Base-by-base conservation (phyloP, 2,888 invertebrate genomes). In the Rhagonycha fulva region DNA sequence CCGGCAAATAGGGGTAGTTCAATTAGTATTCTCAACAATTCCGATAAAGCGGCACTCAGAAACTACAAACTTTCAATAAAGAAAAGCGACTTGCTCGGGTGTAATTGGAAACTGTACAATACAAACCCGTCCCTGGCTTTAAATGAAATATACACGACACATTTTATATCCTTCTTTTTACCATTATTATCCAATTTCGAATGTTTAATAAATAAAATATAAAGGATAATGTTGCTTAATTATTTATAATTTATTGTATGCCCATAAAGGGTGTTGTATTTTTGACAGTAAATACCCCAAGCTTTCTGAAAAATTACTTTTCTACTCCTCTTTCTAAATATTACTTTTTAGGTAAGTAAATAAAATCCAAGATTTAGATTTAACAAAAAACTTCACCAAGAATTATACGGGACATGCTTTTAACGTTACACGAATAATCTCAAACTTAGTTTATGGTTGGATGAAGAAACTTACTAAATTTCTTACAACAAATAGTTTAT, bases 1-100 rank as follows among this genome's bases (percentile, higher is more conserved):
- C 74, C 67, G 74, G 77, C 74, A 77, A 77, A 77, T 75, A 77
- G 77, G 74, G 70, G 74, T 74, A 70, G 77, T 75, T 77, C 72
- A 70, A 72, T 74, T 73, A 62, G 63, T 66, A 30, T 24, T 9
- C 26, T 11, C 0, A 68, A 32, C 47, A 9, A 67, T 76, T 14
- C 28, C 14, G 68, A 19, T 63, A 26, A 28, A 71, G 76, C 76
- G 76, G 76, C 30, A 14, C 14, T 62, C 32, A 73, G 19, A 63
- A 26, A 62, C 30, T 47, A 28, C 14, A 70, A 70, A 73, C 70
- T 76, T 66, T 63, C 62, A 10, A 30, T 30, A 30, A 32, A 47
- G 14, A 69, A 30, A 71, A 60, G 68, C 62, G 30, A 68, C 70
- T 68, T 74, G 26, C 74, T 76, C 71, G 62, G 19, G 11, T 60